Evolutionary conservation across 2,113 vertebrate species (phyloP), one percentile per base, ranked within the genome.

Genomic region (Barnardius zonarius): DNA sequence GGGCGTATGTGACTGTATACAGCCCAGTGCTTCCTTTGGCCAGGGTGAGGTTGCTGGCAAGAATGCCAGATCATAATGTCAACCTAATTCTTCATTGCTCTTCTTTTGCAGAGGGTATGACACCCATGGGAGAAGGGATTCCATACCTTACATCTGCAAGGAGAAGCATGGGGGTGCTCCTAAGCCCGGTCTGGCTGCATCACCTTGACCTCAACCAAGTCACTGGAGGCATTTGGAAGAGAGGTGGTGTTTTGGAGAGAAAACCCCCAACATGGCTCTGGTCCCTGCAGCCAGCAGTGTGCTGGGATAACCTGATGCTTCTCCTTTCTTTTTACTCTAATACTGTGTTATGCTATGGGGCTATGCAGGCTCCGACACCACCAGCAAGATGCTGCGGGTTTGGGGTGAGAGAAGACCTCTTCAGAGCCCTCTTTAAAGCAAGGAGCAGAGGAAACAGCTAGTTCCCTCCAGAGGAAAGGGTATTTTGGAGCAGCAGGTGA

Each of bases 341-440:
- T 79, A 39, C 10, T 5, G 6, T 85, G 30, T 27, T 30, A 9
- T 4, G 3, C 25, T 35, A 1, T 0, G 12, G 25, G 35, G 9
- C 23, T 23, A 19, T 1, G 4, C 0, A 0, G 31, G 52, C 10
- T 82, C 20, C 1, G 4, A 15, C 37, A 24, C 18, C 49, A 10
- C 44, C 23, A 49, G 41, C 17, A 41, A 52, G 31, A 31, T 4
- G 7, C 46, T 78, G 52, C 10, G 52, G 52, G 13, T 39, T 28
- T 61, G 17, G 25, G 15, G 13, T 13, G 4, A 22, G 14, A 11
- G 12, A 7, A 49, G 5, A 44, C 12, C 20, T 20, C 23, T 72
- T 35, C 27, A 66, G 46, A 80, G 41, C 27, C 17, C 46, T 57
- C 14, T 22, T 55, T 63, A 61, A 51, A 89, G 44, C 44, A 37